These are phyloP conservation scores for Saimiri boliviensis DNA, from an alignment of 2,113 vertebrate species.

Conservation along the genomic window DNA sequence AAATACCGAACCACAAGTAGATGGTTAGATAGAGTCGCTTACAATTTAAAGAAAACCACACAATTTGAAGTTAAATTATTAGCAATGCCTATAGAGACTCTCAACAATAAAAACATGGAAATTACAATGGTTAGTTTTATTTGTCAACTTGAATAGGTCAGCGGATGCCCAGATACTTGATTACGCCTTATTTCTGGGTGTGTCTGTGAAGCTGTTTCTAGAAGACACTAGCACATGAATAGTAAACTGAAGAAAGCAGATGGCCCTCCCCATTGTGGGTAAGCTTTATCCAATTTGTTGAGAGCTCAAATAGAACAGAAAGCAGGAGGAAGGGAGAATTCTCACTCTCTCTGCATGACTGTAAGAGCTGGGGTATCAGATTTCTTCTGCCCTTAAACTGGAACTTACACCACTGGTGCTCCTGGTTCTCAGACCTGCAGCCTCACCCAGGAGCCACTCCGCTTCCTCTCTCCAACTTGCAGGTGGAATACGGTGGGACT, in stretches of 20 bases:
- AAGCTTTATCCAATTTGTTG: not conserved
- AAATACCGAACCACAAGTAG: not conserved
- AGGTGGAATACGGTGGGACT: no score
- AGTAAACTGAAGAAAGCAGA: no score
- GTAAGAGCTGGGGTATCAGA: no score
- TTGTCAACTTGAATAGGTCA: not conserved
- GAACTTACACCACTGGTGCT: not conserved
- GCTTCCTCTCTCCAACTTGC: not conserved
- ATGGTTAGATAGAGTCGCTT: not conserved
- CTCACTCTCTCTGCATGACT: not conserved
- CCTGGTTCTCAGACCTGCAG: not conserved
- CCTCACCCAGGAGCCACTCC: not conserved
- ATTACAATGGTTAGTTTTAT: not conserved
- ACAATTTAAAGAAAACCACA: not conserved
- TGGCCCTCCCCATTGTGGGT: not conserved
- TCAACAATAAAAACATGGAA: not conserved
- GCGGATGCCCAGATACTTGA: rapidly evolving
- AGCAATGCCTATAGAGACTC: not conserved
- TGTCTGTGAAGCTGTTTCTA: not conserved
- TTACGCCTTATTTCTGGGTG: not conserved
- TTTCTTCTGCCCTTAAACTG: not conserved
- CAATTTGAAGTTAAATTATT: not conserved
- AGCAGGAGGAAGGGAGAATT: not conserved
- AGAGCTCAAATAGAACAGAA: not conserved
- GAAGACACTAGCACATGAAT: no score